These are phyloP conservation scores for Copsychus sechellarum DNA, from an alignment of 2,113 vertebrate species.

Conservation along the genomic window DNA sequence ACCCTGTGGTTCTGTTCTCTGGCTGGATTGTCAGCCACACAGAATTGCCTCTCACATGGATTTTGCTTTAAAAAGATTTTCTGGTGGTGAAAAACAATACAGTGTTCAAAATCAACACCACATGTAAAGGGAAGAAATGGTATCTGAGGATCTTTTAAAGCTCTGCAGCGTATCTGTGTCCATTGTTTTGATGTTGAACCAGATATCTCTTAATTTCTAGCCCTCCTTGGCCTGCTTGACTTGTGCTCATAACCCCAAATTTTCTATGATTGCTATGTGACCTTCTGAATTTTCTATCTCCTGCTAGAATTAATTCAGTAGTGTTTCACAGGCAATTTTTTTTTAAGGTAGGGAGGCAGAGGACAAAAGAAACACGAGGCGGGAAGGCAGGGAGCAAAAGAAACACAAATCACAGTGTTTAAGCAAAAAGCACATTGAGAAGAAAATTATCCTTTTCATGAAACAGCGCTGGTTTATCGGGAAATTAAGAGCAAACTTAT, in stretches of 20 bases:
- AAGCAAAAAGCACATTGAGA: neutral
- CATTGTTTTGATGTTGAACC: neutral
- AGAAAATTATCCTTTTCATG: neutral
- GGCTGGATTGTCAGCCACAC: neutral
- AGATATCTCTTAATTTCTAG: neutral
- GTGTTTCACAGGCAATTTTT: neutral
- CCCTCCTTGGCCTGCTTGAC: neutral
- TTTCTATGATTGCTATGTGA: neutral
- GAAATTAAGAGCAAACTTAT: constrained; percentile 45
- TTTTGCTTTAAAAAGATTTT: constrained; percentile 18
- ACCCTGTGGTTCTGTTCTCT: neutral
- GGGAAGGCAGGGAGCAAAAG: neutral
- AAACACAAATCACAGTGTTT: neutral
- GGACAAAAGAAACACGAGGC: neutral
- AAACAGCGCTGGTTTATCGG: neutral
- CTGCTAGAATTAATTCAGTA: constrained; percentile 3
- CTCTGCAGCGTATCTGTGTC: neutral
- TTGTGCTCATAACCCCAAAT: neutral
- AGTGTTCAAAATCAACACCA: neutral
- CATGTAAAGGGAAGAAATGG: neutral
- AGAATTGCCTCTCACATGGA: neutral
- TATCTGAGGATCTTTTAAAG: neutral
- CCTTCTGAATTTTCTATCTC: neutral
- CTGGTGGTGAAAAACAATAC: neutral
- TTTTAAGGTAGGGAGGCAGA: neutral